phyloP scores from a whole-genome alignment of 2,888 invertebrate species.

The Yponomeuta cagnagella region DNA sequence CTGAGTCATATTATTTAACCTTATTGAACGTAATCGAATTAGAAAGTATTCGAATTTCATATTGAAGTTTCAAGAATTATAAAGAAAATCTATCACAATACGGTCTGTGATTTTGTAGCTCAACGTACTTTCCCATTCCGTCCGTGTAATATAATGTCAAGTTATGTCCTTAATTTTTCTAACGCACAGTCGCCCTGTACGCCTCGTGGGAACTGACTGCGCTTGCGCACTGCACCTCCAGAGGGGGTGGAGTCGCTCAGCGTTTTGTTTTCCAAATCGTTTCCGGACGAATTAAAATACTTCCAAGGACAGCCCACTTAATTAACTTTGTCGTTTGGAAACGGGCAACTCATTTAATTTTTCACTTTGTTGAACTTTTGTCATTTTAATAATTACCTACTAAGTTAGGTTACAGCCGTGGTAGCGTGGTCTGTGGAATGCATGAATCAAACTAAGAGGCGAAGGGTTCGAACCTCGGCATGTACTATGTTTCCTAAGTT shows the following conservation, averaged over 20 bases:
- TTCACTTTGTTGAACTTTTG: constrained; percentile 14
- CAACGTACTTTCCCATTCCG: not conserved
- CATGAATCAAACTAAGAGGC: no score
- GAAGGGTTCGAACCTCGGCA: no score
- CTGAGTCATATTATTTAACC: no score
- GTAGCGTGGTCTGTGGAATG: no score
- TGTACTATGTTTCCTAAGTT: no score
- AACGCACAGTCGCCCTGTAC: constrained; percentile 33
- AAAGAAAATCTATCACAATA: no score
- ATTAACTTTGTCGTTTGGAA: constrained; percentile 25
- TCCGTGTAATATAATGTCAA: not conserved
- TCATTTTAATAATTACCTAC: not conserved
- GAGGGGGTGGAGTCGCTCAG: constrained; percentile 55
- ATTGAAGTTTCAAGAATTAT: no score
- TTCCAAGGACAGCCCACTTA: constrained; percentile 24
- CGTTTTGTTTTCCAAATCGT: constrained; percentile 68
- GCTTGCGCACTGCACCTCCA: constrained; percentile 40
- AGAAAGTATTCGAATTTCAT: no score
- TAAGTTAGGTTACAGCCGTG: no score
- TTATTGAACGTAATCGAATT: no score
- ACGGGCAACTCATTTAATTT: not conserved
- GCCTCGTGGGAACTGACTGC: constrained; percentile 66
- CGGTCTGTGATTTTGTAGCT: not conserved
- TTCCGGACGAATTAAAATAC: constrained; percentile 63
- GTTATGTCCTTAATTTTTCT: not conserved